These are phyloP conservation scores for Vulpes ferrilata DNA, from an alignment of 2,113 vertebrate species.

Conservation along the genomic window DNA sequence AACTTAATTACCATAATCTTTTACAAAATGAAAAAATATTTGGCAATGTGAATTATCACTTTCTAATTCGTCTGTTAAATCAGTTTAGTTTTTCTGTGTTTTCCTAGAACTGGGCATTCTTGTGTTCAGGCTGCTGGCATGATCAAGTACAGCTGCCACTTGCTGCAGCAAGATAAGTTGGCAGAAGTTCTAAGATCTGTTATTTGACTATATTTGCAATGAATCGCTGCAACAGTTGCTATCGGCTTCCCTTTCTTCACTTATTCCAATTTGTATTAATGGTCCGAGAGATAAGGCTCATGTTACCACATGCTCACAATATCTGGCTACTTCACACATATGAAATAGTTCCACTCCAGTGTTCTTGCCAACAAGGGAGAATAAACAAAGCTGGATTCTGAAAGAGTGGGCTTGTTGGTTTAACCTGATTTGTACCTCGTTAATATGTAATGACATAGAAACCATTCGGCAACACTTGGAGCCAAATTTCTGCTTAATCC, in stretches of 20 bases:
- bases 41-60: not conserved
- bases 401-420: not conserved
- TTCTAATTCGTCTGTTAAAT: not conserved
- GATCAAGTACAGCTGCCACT: not conserved
- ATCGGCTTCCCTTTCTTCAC: slow-evolving; percentile 45
- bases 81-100: not conserved
- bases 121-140: not conserved
- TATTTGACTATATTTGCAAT: not conserved
- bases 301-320: slow-evolving; percentile 38
- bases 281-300: slow-evolving; percentile 65
- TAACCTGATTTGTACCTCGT: slow-evolving; percentile 40
- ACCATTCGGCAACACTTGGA: not conserved
- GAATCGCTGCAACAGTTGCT: not conserved
- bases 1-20: slow-evolving; percentile 23
- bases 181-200: not conserved
- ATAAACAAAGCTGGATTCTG: slow-evolving; percentile 18
- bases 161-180: not conserved
- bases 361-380: slow-evolving; percentile 49
- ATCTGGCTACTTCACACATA: slow-evolving; percentile 44
- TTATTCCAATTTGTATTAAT: slow-evolving; percentile 48
- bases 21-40: slow-evolving; percentile 45
- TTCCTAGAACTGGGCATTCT: not conserved
- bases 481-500: slow-evolving; percentile 40
- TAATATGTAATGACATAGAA: not conserved
- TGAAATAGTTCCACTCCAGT: slow-evolving; percentile 1